These are phyloP conservation scores for Mycetomoellerius zeteki DNA, from an alignment of 1,140 invertebrate species.

Conservation along the genomic window DNA sequence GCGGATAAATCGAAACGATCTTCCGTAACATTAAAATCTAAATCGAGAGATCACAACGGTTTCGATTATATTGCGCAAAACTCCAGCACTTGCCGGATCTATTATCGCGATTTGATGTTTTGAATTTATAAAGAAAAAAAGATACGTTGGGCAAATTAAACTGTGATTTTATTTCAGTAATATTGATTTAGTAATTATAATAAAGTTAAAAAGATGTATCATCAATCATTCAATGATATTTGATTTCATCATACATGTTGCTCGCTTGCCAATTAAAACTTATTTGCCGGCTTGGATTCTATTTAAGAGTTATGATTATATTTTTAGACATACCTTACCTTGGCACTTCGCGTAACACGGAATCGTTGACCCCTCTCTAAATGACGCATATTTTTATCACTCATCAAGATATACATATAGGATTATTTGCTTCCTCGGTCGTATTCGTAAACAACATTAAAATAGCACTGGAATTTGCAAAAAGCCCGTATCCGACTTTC, in stretches of 20 bases:
- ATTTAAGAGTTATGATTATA: conserved; percentile 34
- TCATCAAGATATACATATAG: conserved; percentile 21
- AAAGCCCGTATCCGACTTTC: conserved; percentile 18
- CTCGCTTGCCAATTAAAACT: not conserved
- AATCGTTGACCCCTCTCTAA: conserved; percentile 47
- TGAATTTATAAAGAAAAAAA: not conserved
- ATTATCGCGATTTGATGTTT: not conserved
- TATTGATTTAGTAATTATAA: not conserved
- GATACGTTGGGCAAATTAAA: not conserved
- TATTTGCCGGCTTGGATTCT: not conserved
- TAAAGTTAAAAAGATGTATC: not conserved
- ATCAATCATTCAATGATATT: not conserved
- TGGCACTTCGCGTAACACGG: conserved; percentile 8
- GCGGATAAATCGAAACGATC: not conserved
- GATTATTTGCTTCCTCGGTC: not conserved
- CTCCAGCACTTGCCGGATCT: not conserved
- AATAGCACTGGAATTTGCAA: conserved; percentile 38
- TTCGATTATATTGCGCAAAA: not conserved
- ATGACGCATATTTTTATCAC: conserved; percentile 19
- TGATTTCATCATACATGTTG: conserved; percentile 2
- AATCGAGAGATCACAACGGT: not conserved
- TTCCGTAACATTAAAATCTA: not conserved
- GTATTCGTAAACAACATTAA: conserved; percentile 67
- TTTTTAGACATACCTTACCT: conserved; percentile 38
- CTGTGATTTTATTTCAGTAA: not conserved